A percentile compares a stretch with the other conserved stretches of the same genome.
Evolutionary conservation across 2,113 vertebrate genomes (phyloP).

Genomic region (Aspiorhynchus laticeps): DNA sequence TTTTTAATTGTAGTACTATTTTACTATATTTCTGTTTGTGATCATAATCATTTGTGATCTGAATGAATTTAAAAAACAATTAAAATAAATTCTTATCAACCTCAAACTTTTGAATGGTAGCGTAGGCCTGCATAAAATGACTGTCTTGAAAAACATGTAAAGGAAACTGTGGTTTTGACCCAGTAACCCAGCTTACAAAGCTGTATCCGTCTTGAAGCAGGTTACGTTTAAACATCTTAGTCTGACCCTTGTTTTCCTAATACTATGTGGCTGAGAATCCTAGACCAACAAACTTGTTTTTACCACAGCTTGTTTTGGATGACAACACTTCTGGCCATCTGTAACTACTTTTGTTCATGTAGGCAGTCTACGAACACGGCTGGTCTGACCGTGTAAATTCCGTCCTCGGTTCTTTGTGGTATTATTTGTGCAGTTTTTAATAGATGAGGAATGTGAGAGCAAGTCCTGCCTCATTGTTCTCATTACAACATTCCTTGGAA

Average conservation of each 20-base stretch:
- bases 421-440: constrained; percentile 36
- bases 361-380: constrained; percentile 1
- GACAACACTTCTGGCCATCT: constrained; percentile 34
- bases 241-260: neutral
- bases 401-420: constrained; percentile 18
- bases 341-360: constrained; percentile 38
- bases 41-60: no score
- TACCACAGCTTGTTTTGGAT: constrained; percentile 32
- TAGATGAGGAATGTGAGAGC: constrained; percentile 22
- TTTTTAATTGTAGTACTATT: no score
- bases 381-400: constrained; percentile 23
- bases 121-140: neutral
- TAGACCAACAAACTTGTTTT: constrained; percentile 26
- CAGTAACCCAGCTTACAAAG: neutral
- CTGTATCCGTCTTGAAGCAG: neutral
- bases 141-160: neutral
- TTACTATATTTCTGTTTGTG: no score
- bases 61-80: no score
- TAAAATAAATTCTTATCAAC: neutral
- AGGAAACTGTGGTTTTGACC: neutral
- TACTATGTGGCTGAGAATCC: neutral
- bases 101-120: neutral
- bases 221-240: neutral
- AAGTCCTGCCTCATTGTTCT: constrained; percentile 29
- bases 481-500: constrained; percentile 23